These are phyloP conservation scores for Ophioninae sp. DNA, from an alignment of 2,888 invertebrate genomes.

Conservation along the genomic window DNA sequence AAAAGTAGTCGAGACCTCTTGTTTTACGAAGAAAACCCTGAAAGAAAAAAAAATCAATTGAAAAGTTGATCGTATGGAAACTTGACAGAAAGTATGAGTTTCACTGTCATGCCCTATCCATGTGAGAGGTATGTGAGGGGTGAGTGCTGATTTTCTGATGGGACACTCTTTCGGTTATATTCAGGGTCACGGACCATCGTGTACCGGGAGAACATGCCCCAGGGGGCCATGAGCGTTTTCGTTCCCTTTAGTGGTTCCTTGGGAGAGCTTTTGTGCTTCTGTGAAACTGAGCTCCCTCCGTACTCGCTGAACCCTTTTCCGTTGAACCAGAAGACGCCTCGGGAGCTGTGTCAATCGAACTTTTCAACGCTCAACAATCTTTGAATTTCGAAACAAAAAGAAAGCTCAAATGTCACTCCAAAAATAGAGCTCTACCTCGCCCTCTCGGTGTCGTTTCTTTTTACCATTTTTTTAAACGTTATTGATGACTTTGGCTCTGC, in stretches of 20 bases:
- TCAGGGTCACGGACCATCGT: constrained; percentile 63
- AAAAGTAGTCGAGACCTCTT: no score
- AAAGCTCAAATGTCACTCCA: constrained; percentile 29
- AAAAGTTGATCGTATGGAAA: constrained; percentile 34
- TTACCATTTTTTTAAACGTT: neutral
- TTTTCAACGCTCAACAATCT: constrained; percentile 42
- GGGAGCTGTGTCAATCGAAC: constrained; percentile 40
- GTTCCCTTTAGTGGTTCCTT: constrained; percentile 63
- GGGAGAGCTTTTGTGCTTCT: constrained; percentile 61
- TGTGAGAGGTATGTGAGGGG: constrained; percentile 30
- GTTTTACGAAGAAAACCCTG: neutral
- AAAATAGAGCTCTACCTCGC: constrained; percentile 2
- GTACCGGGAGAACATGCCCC: constrained; percentile 61
- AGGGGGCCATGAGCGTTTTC: constrained; percentile 65
- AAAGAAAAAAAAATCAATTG: constrained; percentile 19
- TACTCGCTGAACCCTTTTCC: constrained; percentile 39
- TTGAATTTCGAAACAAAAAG: constrained; percentile 28
- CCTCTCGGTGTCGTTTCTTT: neutral
- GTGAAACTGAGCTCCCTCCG: constrained; percentile 32
- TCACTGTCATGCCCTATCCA: constrained; percentile 55
- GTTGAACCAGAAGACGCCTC: constrained; percentile 42
- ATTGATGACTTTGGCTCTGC: neutral
- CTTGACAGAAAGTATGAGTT: constrained; percentile 51
- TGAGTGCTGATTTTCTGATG: constrained; percentile 43
- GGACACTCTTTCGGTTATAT: constrained; percentile 37